Conservation (phyloP, 2,888 invertebrate genomes). For the Drosophila mulleri region DNA sequence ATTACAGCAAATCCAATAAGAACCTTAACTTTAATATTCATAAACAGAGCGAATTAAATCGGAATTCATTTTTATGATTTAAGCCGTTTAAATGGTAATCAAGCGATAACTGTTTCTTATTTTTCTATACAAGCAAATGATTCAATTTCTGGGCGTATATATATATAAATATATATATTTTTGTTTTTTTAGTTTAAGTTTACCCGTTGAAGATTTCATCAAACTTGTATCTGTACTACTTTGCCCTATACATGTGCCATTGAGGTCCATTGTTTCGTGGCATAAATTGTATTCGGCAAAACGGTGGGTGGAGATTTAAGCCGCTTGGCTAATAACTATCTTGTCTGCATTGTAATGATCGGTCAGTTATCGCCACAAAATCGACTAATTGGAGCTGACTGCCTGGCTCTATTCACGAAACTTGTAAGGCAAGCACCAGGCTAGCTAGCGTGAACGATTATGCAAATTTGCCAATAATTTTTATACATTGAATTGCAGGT, state of each 20-base stretch:
- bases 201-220: not conserved
- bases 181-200: not conserved
- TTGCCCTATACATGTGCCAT: constrained; percentile 30
- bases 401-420: constrained; percentile 25
- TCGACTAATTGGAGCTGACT: constrained; percentile 67
- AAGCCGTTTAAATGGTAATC: constrained; percentile 5
- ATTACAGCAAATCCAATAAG: constrained; percentile 41
- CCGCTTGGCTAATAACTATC: constrained; percentile 61
- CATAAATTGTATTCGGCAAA: constrained; percentile 34
- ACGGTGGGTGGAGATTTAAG: constrained; percentile 59
- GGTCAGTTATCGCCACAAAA: constrained; percentile 75
- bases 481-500: constrained; percentile 42
- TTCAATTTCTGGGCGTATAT: constrained; percentile 40
- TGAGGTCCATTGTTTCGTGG: constrained; percentile 42
- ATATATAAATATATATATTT: not conserved
- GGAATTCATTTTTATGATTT: constrained; percentile 16
- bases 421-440: constrained; percentile 9
- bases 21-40: constrained; percentile 44
- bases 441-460: constrained; percentile 48
- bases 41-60: constrained; percentile 36
- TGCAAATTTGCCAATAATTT: constrained; percentile 64
- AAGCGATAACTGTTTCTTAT: not conserved
- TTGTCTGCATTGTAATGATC: constrained; percentile 65
- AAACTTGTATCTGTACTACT: not conserved
- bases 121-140: constrained; percentile 22